Conservation (phyloP, 1,140 invertebrate species). For the Drosophila neocordata region DNA sequence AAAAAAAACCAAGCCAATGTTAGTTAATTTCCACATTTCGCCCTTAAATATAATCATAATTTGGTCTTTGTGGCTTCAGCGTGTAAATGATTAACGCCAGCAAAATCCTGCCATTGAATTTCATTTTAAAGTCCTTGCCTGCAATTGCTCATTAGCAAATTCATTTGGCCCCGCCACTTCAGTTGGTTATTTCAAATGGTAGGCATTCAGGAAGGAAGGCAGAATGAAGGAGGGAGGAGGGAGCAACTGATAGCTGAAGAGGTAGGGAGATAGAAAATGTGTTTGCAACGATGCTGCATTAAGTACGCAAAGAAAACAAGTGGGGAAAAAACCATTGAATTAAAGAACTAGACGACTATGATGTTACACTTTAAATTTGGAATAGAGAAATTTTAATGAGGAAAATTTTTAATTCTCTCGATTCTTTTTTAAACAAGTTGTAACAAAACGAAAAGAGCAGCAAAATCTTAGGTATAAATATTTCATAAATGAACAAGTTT, state of each 20-base stretch:
- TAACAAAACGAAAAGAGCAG: too few relatives aligned
- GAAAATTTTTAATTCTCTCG: too few relatives aligned
- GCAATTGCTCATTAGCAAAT: slow-evolving; percentile 75
- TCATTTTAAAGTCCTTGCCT: slow-evolving; percentile 62
- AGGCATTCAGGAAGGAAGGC: not conserved
- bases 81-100: slow-evolving; percentile 72
- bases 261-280: not conserved
- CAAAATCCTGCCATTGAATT: slow-evolving; percentile 4
- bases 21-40: slow-evolving; percentile 64
- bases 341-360: not conserved
- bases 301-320: slow-evolving; percentile 26
- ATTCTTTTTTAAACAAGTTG: too few relatives aligned
- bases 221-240: not conserved
- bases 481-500: too few relatives aligned
- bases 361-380: slow-evolving; percentile 6
- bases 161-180: slow-evolving; percentile 74
- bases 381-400: not conserved
- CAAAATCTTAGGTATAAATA: too few relatives aligned
- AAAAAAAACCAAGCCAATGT: slow-evolving; percentile 12
- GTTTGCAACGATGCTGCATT: slow-evolving; percentile 31
- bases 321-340: not conserved
- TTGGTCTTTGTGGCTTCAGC: slow-evolving; percentile 59
- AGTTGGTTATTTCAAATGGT: slow-evolving; percentile 35
- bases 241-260: slow-evolving; percentile 37
- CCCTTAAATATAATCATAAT: slow-evolving; percentile 74